Conservation (phyloP, 2,888 invertebrate genomes). For the Eristalinus aeneus region DNA sequence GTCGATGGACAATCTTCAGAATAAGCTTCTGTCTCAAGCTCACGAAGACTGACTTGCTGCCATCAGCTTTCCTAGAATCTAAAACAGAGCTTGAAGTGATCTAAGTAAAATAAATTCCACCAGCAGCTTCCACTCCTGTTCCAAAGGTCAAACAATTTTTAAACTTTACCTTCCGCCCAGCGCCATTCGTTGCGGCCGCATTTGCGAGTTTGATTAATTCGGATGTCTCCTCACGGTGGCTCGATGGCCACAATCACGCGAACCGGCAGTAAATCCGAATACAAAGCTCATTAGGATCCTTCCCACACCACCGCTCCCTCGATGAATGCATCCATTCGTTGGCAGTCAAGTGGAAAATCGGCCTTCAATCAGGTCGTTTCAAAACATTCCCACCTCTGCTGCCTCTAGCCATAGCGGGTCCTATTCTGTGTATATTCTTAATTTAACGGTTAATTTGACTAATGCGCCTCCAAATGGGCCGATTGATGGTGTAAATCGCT, state of each 20-base stretch:
- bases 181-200: neutral
- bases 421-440: constrained; percentile 27
- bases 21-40: no score
- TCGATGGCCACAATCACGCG: neutral
- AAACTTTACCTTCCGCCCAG: neutral
- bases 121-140: no score
- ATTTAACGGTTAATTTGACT: constrained; percentile 66
- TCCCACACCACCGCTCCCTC: neutral
- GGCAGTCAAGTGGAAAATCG: neutral
- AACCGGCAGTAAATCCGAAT: neutral
- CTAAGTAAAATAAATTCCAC: no score
- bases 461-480: constrained; percentile 40
- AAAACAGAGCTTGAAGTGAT: no score
- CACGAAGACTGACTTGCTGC: no score
- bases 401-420: neutral
- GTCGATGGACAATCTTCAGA: no score
- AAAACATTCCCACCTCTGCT: neutral
- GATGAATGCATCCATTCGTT: neutral
- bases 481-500: constrained; percentile 51
- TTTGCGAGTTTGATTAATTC: neutral
- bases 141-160: no score
- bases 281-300: neutral
- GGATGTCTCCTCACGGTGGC: neutral
- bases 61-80: no score
- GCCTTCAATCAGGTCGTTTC: neutral